Evolutionary conservation across 2,888 invertebrate genomes (phyloP), one percentile per base, ranked within the genome.

Genomic region (Corbicula japonica): DNA sequence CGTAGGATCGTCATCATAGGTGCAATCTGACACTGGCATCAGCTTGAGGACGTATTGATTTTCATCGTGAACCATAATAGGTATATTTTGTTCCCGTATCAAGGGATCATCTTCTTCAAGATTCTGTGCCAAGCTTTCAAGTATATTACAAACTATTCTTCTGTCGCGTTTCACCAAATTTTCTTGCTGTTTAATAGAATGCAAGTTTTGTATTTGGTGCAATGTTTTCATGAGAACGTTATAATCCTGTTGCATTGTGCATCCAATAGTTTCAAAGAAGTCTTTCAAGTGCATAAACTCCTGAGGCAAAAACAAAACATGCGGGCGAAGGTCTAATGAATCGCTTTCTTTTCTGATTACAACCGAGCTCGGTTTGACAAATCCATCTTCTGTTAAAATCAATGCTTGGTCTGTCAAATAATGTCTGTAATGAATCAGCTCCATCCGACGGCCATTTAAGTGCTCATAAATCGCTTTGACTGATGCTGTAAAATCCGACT

Each of bases 311-410:
- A 34, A 46, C 30, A 48, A 74, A 21, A 83, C 44, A 38, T 75
- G 80, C 41, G 83, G 83, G 26, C 63, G n/a, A 12, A 83, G 26
- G n/a, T 48, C 38, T n/a, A 83, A 62, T 60, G 80, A 79, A 6
- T 62, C 52, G 12, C 18, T 8, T 1, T 32, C 54, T 38, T 12
- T 44, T 15, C 44, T 44, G 5, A 74, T 44, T 18, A 48, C 73
- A 1, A 83, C 52, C 21, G 23, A 65, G 4, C 54, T 26, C 32
- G 77, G 46, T n/a, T 23, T 18, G 28, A 32, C 23, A 74, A 83
- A 83, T 21, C 74, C 60, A 32, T 71, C 65, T 12, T 80, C 83
- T 34, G 60, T 73, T 77, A 76, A 83, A 6, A 80, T 26, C 21
- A 58, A 65, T n/a, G 62, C 35, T n/a, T n/a, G n/a, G n/a, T n/a